These are phyloP conservation scores for Pomacea maculata DNA, from an alignment of 1,140 invertebrate species.

Conservation along the genomic window DNA sequence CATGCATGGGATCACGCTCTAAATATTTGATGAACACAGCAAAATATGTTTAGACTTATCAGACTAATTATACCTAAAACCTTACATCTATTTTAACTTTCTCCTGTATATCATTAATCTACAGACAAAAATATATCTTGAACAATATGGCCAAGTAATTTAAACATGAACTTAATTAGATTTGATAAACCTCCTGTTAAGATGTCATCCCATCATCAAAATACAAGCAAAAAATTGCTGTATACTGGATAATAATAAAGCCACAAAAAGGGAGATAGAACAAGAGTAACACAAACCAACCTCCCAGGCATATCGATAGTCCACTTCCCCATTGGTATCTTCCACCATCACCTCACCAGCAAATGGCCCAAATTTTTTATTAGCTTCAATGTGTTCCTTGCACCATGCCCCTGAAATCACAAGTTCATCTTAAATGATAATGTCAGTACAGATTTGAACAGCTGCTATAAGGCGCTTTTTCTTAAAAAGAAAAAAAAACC, in stretches of 20 bases:
- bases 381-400: slow-evolving; percentile 30
- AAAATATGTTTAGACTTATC: neutral
- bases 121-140: no score
- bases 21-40: neutral
- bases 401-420: slow-evolving; percentile 42
- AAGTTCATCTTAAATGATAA: neutral
- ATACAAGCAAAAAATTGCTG: neutral
- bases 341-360: slow-evolving; percentile 44
- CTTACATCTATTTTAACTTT: neutral
- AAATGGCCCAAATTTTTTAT: slow-evolving; percentile 48
- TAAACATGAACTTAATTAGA: neutral
- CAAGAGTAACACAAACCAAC: slow-evolving; percentile 26
- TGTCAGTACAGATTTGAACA: neutral
- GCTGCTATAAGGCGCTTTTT: no score
- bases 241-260: neutral
- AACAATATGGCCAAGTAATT: neutral
- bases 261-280: no score
- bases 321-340: slow-evolving; percentile 33
- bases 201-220: neutral
- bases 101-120: no score
- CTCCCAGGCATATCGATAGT: slow-evolving; percentile 55
- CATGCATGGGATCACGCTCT: neutral
- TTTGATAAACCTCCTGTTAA: no score
- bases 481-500: neutral
- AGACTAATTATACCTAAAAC: neutral